phyloP scores from a whole-genome alignment of 1,140 invertebrate genomes.

The Octopus sinensis region DNA sequence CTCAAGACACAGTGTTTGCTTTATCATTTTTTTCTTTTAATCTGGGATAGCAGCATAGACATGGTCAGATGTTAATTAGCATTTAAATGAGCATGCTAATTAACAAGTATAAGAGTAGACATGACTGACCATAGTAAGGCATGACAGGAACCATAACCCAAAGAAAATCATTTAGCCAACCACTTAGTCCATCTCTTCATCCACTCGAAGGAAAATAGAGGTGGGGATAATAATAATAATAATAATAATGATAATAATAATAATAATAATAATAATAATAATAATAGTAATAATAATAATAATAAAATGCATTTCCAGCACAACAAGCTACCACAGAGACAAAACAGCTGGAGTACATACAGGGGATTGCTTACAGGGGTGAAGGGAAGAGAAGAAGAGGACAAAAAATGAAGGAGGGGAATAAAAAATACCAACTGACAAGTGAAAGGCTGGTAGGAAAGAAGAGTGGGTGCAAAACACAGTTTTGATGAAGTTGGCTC shows the following conservation, averaged over 20 bases:
- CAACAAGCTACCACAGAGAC: conserved; percentile 1
- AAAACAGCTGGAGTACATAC: conserved; percentile 6
- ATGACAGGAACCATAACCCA: too few relatives aligned
- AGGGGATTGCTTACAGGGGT: not conserved
- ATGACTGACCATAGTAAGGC: too few relatives aligned
- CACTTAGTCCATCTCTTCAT: too few relatives aligned
- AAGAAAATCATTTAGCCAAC: too few relatives aligned
- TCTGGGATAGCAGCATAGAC: too few relatives aligned
- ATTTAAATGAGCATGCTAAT: too few relatives aligned
- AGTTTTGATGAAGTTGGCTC: not conserved
- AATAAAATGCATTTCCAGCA: not conserved
- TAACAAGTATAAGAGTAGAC: too few relatives aligned
- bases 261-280: not conserved
- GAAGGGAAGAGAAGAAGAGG: not conserved
- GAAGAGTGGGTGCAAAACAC: not conserved
- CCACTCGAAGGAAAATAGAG: too few relatives aligned
- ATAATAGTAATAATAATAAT: not conserved
- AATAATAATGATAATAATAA: not conserved
- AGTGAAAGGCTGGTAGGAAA: conserved; percentile 1
- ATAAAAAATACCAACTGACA: not conserved
- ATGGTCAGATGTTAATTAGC: too few relatives aligned
- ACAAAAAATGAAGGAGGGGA: too few relatives aligned
- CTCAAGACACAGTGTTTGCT: too few relatives aligned
- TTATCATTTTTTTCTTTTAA: too few relatives aligned
- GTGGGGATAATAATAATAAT: not conserved